phyloP scores from a whole-genome alignment of 2,113 vertebrate species.

The Chionodraco myersi region DNA sequence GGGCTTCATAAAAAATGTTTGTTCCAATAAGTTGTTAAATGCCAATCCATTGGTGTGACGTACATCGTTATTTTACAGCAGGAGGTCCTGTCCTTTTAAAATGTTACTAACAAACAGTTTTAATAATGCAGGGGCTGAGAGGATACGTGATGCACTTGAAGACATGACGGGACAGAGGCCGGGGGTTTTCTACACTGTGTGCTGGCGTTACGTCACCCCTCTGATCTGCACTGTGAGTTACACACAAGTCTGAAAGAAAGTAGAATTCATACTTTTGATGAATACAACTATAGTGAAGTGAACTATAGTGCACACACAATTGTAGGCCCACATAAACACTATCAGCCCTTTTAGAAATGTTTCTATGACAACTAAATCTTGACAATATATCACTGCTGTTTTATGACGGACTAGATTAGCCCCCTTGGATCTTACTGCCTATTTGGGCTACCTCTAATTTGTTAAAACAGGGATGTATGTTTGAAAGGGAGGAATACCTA shows the following conservation, averaged over 20 bases:
- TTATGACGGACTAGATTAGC: no score
- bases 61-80: background rate
- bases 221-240: conserved; percentile 54
- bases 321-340: no score
- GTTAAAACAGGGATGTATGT: no score
- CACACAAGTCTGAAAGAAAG: background rate
- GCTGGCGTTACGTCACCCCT: conserved; percentile 66
- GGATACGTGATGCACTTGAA: conserved; percentile 40
- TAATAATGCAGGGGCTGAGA: conserved; percentile 46
- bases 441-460: no score
- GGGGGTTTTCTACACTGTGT: conserved; percentile 41
- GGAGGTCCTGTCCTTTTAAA: background rate
- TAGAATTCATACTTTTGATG: background rate
- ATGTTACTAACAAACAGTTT: background rate
- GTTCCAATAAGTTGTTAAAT: background rate
- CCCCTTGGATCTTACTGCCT: no score
- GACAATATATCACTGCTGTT: no score
- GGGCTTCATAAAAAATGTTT: background rate
- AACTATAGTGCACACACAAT: no score
- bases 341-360: no score
- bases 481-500: no score
- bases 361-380: no score
- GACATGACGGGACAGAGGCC: conserved; percentile 62
- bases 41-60: background rate
- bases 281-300: background rate